These are phyloP conservation scores for Eilema griseolum DNA, from an alignment of 2,888 invertebrate genomes.

Conservation along the genomic window DNA sequence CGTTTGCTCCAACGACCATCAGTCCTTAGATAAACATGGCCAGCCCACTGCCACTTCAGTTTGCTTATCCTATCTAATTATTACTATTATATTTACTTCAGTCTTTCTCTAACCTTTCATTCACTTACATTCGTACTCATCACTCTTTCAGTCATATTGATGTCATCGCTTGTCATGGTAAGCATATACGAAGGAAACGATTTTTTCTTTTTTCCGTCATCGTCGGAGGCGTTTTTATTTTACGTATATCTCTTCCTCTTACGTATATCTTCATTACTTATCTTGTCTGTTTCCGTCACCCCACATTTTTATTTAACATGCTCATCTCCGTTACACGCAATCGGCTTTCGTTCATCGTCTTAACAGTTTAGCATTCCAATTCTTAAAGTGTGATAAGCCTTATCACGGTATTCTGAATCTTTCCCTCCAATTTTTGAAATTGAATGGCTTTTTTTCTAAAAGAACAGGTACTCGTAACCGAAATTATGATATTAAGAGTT, in stretches of 20 bases:
- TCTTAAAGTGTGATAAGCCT: conserved; percentile 4
- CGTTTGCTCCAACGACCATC: too few species aligned
- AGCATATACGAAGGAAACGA: neutral
- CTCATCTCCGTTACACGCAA: conserved; percentile 1
- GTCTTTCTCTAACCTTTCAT: neutral
- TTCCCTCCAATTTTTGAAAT: neutral
- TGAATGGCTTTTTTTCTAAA: too few species aligned
- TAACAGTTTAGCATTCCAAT: neutral
- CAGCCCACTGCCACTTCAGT: too few species aligned
- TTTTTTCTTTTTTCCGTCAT: conserved; percentile 1
- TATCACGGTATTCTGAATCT: neutral
- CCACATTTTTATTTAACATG: neutral
- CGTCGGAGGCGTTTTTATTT: neutral
- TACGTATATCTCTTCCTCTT: neutral
- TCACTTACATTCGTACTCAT: neutral
- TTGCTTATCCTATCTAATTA: too few species aligned
- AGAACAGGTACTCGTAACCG: too few species aligned
- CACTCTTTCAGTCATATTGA: neutral
- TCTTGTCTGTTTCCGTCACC: conserved; percentile 4
- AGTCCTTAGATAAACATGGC: too few species aligned
- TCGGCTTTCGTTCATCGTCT: conserved; percentile 1
- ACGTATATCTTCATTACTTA: conserved; percentile 3
- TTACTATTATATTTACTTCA: too few species aligned
- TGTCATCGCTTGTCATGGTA: neutral
- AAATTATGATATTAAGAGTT: too few species aligned